Conservation (phyloP, 2,888 invertebrate genomes). For the Cryptocephalus primarius region DNA sequence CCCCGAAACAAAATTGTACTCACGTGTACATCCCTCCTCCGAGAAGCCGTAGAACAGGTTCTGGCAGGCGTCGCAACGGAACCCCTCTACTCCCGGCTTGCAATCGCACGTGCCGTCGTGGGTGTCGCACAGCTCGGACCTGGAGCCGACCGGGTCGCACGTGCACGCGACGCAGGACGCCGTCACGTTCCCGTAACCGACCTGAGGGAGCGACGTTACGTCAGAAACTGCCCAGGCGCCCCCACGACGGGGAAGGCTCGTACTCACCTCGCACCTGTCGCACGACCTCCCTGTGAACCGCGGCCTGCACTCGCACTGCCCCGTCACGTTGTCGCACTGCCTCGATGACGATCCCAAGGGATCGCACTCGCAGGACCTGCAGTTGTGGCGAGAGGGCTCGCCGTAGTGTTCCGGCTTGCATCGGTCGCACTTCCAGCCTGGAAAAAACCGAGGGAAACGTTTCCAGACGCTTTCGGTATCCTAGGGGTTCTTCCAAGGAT, state of each 20-base stretch:
- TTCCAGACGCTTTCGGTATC: not conserved
- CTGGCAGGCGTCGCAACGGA: slow-evolving; percentile 63
- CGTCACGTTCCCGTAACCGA: slow-evolving; percentile 62
- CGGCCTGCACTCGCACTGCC: slow-evolving; percentile 65
- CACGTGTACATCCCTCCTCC: slow-evolving; percentile 54
- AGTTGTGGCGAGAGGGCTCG: slow-evolving; percentile 49
- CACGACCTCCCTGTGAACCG: slow-evolving; percentile 65
- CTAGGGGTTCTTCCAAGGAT: too few relatives aligned
- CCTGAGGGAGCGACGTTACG: slow-evolving; percentile 35
- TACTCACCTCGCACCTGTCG: slow-evolving; percentile 47
- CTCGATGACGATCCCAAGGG: slow-evolving; percentile 57
- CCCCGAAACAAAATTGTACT: too few relatives aligned
- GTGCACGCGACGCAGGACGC: slow-evolving; percentile 71
- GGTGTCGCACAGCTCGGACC: slow-evolving; percentile 58
- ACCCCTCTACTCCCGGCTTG: slow-evolving; percentile 65
- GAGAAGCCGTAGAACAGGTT: slow-evolving; percentile 61
- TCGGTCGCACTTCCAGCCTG: slow-evolving; percentile 56
- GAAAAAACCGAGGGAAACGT: slow-evolving; percentile 2
- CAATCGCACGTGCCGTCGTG: slow-evolving; percentile 71
- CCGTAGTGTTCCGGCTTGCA: slow-evolving; percentile 58
- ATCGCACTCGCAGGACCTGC: slow-evolving; percentile 69
- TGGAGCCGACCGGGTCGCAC: slow-evolving; percentile 62
- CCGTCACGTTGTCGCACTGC: slow-evolving; percentile 60
- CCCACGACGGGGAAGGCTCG: too few relatives aligned
- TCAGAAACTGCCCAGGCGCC: too few relatives aligned